These are phyloP conservation scores for Cygnus atratus DNA, from an alignment of 2,113 vertebrate genomes.

Conservation along the genomic window DNA sequence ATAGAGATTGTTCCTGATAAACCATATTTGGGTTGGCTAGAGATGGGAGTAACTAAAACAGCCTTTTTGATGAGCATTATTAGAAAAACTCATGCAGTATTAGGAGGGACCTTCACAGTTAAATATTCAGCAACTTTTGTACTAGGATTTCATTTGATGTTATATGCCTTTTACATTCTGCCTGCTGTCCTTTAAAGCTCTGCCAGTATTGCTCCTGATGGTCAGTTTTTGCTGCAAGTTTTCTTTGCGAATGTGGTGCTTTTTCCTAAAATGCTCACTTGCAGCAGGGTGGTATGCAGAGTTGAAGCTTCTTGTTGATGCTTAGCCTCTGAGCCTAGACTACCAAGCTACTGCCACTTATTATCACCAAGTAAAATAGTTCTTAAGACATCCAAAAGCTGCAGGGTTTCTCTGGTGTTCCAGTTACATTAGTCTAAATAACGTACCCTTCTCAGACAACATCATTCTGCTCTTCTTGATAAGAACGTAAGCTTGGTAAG, in stretches of 20 bases:
- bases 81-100: neutral
- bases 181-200: neutral
- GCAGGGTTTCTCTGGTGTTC: neutral
- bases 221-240: neutral
- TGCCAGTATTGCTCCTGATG: neutral
- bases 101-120: neutral
- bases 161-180: neutral
- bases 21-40: conserved; percentile 1
- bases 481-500: neutral
- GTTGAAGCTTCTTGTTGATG: neutral
- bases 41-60: neutral
- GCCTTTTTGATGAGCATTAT: neutral
- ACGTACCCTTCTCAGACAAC: neutral
- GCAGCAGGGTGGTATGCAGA: neutral
- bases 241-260: neutral
- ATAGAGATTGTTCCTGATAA: conserved; percentile 19
- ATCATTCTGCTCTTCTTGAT: neutral
- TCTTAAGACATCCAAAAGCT: neutral
- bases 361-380: neutral
- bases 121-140: neutral
- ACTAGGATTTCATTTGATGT: neutral
- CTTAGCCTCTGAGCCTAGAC: neutral
- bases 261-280: neutral
- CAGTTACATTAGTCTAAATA: neutral
- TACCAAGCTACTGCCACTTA: neutral